A percentile compares a stretch with the other conserved stretches of the same genome.
Conservation (phyloP, 1,140 invertebrate genomes). For the Drosophila arizonae region DNA sequence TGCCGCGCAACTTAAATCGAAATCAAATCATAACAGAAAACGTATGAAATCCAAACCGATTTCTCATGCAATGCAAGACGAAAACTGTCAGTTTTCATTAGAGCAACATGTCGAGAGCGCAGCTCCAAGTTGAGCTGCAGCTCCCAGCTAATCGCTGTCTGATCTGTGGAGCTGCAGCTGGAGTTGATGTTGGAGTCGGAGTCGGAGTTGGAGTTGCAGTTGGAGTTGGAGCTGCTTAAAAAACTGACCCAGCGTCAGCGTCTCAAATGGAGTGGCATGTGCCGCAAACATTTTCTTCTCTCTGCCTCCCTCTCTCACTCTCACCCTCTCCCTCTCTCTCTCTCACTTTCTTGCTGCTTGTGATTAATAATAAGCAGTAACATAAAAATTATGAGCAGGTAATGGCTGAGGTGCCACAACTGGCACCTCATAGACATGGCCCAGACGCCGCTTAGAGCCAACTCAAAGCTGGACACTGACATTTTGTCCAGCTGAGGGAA, state of each 20-base stretch:
- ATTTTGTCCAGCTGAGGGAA: conserved; percentile 58
- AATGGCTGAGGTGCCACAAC: conserved; percentile 65
- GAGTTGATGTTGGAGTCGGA: conserved; percentile 16
- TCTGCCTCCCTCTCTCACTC: background rate
- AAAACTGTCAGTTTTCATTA: conserved; percentile 79
- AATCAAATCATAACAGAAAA: conserved; percentile 23
- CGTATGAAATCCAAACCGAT: conserved; percentile 24
- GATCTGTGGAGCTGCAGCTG: conserved; percentile 25
- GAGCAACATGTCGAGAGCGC: conserved; percentile 51
- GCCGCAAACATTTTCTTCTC: conserved; percentile 61
- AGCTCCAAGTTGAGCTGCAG: conserved; percentile 1
- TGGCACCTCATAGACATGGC: conserved; percentile 71
- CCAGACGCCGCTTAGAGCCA: conserved; percentile 48
- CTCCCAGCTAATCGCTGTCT: conserved; percentile 24
- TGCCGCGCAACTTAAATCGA: conserved; percentile 29
- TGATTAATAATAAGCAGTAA: conserved; percentile 70
- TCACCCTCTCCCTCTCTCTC: background rate
- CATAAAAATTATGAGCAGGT: conserved; percentile 10
- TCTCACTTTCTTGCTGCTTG: conserved; percentile 35
- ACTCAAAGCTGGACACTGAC: conserved; percentile 50
- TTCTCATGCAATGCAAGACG: conserved; percentile 38
- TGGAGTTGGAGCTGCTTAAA: conserved; percentile 9
- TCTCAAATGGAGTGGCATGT: conserved; percentile 73
- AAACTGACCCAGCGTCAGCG: conserved; percentile 34
- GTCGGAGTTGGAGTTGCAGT: conserved; percentile 1